Percentiles rank a stretch among this genome's conserved stretches.
Evolutionary conservation across 2,113 vertebrate genomes (phyloP).

Genomic region (Phodopus roborovskii): DNA sequence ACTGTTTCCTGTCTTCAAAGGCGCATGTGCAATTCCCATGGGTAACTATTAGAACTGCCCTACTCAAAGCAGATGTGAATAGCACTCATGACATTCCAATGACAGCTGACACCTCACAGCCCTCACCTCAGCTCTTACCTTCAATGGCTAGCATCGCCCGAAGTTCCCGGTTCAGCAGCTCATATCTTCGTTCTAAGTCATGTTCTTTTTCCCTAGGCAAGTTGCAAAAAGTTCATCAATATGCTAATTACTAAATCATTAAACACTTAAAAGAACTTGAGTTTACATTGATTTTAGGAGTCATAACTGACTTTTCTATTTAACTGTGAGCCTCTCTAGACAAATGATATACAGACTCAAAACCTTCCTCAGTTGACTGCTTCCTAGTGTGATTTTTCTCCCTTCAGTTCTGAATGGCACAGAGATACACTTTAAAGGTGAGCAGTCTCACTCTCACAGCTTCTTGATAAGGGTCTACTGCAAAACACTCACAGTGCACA

Average conservation of each 20-base stretch:
- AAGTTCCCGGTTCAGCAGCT: conserved; percentile 98
- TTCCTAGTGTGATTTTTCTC: conserved; percentile 49
- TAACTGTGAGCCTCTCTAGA: conserved; percentile 99
- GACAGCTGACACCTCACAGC: not conserved
- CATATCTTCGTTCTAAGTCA: conserved; percentile 98
- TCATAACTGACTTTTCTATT: conserved; percentile 91
- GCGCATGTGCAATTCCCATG: conserved; percentile 50
- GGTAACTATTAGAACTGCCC: not conserved
- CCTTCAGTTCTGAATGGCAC: conserved; percentile 56
- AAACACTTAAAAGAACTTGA: conserved; percentile 98
- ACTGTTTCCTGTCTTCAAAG: conserved; percentile 47
- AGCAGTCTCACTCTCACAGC: conserved; percentile 43
- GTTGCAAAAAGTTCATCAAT: conserved; percentile 98
- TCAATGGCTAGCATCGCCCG: conserved; percentile 99
- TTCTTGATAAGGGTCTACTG: conserved; percentile 38
- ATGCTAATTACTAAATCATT: conserved; percentile 99
- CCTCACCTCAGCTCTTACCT: conserved; percentile 88
- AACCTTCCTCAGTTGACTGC: conserved; percentile 70
- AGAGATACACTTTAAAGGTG: conserved; percentile 47
- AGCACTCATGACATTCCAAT: not conserved
- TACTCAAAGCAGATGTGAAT: not conserved
- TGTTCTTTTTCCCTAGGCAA: conserved; percentile 99
- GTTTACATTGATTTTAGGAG: conserved; percentile 96
- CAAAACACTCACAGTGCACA: conserved; percentile 51
- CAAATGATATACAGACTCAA: conserved; percentile 93